Conservation (phyloP, 2,113 vertebrate species). For the Acanthisitta chloris region DNA sequence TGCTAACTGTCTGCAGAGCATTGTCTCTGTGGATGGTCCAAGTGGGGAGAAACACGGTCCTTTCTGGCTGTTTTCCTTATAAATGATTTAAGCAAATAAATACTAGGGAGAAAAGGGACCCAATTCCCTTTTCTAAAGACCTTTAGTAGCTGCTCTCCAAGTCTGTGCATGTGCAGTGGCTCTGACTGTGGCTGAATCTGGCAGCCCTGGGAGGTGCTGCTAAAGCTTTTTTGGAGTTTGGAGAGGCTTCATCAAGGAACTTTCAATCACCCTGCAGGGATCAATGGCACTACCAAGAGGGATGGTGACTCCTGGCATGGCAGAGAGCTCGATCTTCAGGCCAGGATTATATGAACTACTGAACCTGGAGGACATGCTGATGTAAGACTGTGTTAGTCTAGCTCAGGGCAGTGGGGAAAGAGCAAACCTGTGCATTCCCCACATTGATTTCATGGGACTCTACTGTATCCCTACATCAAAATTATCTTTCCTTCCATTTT, state of each 20-base stretch:
- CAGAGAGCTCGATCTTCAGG: neutral
- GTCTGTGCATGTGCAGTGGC: neutral
- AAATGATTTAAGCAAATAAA: neutral
- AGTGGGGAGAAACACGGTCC: neutral
- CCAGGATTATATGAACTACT: neutral
- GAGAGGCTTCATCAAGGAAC: neutral
- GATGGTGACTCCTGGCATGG: neutral
- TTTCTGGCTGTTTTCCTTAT: neutral
- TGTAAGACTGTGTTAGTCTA: neutral
- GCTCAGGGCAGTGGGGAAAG: neutral
- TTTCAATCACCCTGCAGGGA: neutral
- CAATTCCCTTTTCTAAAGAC: neutral
- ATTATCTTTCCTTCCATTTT: neutral
- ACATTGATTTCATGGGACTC: neutral
- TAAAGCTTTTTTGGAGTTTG: neutral
- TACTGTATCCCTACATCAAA: neutral
- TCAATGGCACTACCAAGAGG: neutral
- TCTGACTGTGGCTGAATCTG: neutral
- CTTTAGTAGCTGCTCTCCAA: neutral
- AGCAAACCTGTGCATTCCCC: neutral
- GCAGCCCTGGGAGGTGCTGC: neutral
- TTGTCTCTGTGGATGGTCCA: accelerated
- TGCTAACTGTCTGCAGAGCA: neutral
- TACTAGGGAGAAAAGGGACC: neutral
- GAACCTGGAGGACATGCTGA: neutral